These are phyloP conservation scores for Sarcoramphus papa DNA, from an alignment of 2,797 vertebrate species.

Conservation along the genomic window DNA sequence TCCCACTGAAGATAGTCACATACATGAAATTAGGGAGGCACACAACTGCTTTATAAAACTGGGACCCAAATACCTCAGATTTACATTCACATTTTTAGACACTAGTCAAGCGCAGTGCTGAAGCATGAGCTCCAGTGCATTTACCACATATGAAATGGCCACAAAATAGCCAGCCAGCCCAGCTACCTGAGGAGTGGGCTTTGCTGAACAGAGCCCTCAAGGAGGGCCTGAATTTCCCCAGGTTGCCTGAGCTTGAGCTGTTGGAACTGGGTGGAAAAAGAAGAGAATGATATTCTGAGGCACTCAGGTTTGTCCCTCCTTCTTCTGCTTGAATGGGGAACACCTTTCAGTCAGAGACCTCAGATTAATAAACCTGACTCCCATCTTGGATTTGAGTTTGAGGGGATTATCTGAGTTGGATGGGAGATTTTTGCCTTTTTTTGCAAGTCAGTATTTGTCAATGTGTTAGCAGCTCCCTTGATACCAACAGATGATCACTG, in stretches of 20 bases:
- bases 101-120: neutral
- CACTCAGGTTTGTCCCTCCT: neutral
- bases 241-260: neutral
- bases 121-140: neutral
- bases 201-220: neutral
- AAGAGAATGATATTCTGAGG: neutral
- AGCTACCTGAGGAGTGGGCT: neutral
- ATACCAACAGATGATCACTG: neutral
- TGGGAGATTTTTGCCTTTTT: neutral
- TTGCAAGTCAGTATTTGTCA: neutral
- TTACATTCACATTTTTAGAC: neutral
- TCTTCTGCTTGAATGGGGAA: neutral
- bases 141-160: accelerated
- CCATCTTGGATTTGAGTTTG: neutral
- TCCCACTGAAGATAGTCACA: neutral
- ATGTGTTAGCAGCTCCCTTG: neutral
- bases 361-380: neutral
- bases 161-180: neutral
- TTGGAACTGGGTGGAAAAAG: neutral
- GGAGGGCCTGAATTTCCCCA: neutral
- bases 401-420: neutral
- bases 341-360: neutral
- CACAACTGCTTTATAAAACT: neutral
- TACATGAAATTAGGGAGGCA: neutral
- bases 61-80: neutral